A percentile compares a stretch with the other conserved stretches of the same genome.
phyloP scores from a whole-genome alignment of 2,797 vertebrate species.

The Glossophaga mutica region DNA sequence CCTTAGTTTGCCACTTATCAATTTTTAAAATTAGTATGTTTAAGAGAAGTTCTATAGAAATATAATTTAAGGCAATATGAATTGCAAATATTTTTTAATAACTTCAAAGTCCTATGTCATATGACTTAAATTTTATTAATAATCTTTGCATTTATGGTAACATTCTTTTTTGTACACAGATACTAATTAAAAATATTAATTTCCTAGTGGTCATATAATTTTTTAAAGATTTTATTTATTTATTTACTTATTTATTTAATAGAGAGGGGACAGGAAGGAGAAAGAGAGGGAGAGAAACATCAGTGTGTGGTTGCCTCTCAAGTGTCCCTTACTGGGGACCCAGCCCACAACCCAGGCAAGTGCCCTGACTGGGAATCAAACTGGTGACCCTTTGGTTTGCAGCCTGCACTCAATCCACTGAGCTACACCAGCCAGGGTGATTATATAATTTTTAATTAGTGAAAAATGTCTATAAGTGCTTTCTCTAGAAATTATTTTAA shows the following conservation, averaged over 20 bases:
- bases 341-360: too few relatives aligned
- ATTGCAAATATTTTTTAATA: background rate
- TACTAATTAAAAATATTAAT: background rate
- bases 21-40: background rate
- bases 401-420: too few relatives aligned
- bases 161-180: background rate
- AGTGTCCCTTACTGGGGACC: too few relatives aligned
- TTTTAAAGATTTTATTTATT: too few relatives aligned
- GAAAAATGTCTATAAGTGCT: background rate
- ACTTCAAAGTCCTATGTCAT: background rate
- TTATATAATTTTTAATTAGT: constrained; percentile 9
- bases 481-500: background rate
- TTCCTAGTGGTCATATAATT: background rate
- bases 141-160: background rate
- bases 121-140: background rate
- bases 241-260: too few relatives aligned
- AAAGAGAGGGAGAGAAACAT: too few relatives aligned
- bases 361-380: too few relatives aligned
- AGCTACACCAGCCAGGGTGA: background rate
- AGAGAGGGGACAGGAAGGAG: too few relatives aligned
- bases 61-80: background rate
- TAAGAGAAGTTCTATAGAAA: constrained; percentile 5
- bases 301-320: too few relatives aligned
- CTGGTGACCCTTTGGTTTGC: too few relatives aligned
- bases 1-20: background rate